These are phyloP conservation scores for Zeus faber DNA, from an alignment of 2,113 vertebrate species.

Conservation along the genomic window DNA sequence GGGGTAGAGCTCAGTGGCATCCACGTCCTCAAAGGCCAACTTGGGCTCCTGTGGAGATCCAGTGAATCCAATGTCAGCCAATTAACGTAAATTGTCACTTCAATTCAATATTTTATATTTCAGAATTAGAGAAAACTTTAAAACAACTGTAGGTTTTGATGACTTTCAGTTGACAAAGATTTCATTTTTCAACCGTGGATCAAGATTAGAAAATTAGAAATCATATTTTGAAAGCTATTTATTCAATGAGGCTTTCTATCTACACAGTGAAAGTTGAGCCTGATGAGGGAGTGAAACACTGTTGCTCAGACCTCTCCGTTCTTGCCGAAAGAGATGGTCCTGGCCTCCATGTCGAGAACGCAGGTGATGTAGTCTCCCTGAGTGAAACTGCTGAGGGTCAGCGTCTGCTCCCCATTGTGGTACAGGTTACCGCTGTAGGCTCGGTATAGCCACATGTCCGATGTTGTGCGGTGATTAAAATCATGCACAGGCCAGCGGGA, in stretches of 20 bases:
- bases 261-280: no score
- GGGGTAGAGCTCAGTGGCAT: constrained; percentile 76
- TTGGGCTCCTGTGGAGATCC: constrained; percentile 72
- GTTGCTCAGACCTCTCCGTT: constrained; percentile 77
- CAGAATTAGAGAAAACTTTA: no score
- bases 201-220: no score
- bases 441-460: constrained; percentile 82
- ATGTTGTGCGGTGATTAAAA: constrained; percentile 82
- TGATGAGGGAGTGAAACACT: no score
- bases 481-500: constrained; percentile 80
- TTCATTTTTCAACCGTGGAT: no score
- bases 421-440: constrained; percentile 82
- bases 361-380: constrained; percentile 82
- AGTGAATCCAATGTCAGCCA: no score
- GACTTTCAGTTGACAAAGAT: no score
- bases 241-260: no score
- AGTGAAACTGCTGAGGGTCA: constrained; percentile 76
- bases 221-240: no score
- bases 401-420: constrained; percentile 76
- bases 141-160: no score
- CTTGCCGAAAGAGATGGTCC: constrained; percentile 79
- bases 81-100: background rate
- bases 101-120: no score
- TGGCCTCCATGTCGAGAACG: constrained; percentile 80
- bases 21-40: constrained; percentile 79